Base-by-base conservation (phyloP, 2,113 vertebrate genomes). In the Petroica traversi region DNA sequence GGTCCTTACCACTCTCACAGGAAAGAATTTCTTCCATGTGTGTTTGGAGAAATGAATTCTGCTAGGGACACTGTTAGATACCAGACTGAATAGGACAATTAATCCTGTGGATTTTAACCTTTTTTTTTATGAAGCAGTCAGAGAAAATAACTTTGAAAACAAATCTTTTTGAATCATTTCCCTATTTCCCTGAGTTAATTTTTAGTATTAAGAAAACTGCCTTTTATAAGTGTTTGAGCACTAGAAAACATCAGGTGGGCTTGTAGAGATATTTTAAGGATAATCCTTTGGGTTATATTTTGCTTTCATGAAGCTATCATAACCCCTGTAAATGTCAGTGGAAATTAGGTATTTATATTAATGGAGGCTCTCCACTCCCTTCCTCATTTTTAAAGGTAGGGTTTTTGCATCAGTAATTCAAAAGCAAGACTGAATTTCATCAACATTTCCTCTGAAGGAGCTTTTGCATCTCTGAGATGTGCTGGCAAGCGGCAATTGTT, bases 241-340 rank as follows among this genome's bases (percentile, higher is more conserved):
- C 59, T 52, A 75, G 74, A 79, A 96, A 89, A 92, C 88, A 96
- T 95, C 94, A 93, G 85, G 64, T 85, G 74, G 52, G 62, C 62
- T 69, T 95, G 78, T 81, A 38, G 31, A 71, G 82, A 58, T 95
- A 89, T 94, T 93, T 93, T 87, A 96, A 94, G 69, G 59, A 77
- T 73, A 92, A 95, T 96, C 91, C 87, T 96, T 85, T 74, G 90
- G 78, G 96, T 83, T 96, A 33, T 59, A 71, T 95, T 92, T 96
- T 71, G 43, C 92, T 96, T 92, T 85, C 62, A 58, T 64, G 86
- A 87, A 95, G 87, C 88, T 93, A 88, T 95, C 92, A 83, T 73
- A 92, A 90, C 87, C 91, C 66, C 63, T 93, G 78, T 96, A 97
- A 97, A 96, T 96, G 96, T 96, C 97, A 95, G 84, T 85, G 83